Evolutionary conservation across 2,888 invertebrate genomes (phyloP), one percentile per base, ranked within the genome.

Genomic region (Zaprionus lineosus): DNA sequence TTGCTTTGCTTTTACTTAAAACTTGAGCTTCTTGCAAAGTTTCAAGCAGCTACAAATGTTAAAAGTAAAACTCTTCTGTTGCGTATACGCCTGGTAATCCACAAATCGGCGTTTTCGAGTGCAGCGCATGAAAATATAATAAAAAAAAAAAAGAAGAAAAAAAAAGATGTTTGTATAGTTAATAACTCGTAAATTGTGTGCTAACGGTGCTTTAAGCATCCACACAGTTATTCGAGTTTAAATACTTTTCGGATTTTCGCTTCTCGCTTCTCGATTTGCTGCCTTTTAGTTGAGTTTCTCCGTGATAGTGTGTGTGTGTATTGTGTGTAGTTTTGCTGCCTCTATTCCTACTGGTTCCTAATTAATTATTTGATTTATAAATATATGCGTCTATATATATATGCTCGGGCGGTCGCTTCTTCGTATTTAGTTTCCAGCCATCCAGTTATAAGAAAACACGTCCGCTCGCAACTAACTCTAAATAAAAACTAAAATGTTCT

Each of bases 381-480:
- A 73, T 74, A 76, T 74, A 61, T 58, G 55, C 63, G 31, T 72
- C 69, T 84, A 82, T 84, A 40, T 71, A 69, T 65, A 62, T 60
- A 47, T 62, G 66, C 70, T 69, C 69, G 55, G 63, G 68, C 68
- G 73, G 68, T 66, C 64, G 74, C 74, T 73, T 65, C 66, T 74
- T 67, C 74, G 65, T 69, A 63, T 64, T 75, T 73, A 74, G 73
- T 79, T 86, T 89, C 89, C 89, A 89, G 89, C 89, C 89, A 89
- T 89, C 89, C 88, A 89, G 89, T 86, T 77, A 39, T n/a, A 65
- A 66, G 50, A 72, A 86, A 79, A 83, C 86, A 87, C 89, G 87
- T 88, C 89, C 86, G 87, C 87, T 87, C 84, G 84, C 83, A 76
- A 84, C 86, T 88, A 89, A 77, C 86, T 88, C 88, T 88, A 86